Evolutionary conservation across 2,888 invertebrate species (phyloP).

Genomic region (Apeira syringaria): DNA sequence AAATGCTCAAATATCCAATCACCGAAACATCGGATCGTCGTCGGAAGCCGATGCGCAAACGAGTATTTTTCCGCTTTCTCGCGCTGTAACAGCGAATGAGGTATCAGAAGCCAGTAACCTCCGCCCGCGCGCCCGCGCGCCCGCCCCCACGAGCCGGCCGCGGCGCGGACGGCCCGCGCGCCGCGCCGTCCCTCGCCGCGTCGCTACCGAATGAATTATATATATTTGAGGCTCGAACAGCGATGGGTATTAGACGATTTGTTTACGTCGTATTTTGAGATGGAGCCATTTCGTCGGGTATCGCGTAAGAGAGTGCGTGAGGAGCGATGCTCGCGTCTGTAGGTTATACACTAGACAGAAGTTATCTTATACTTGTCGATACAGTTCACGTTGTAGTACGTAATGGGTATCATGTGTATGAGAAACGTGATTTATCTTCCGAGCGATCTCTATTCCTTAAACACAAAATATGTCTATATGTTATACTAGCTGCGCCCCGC

Average conservation of each 20-base stretch:
- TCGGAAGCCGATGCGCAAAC: conserved; percentile 8
- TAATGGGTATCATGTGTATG: too few species aligned
- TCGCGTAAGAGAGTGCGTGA: conserved; percentile 2
- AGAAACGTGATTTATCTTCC: too few species aligned
- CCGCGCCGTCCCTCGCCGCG: conserved; percentile 5
- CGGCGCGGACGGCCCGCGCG: conserved; percentile 4
- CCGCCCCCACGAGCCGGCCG: conserved; percentile 6
- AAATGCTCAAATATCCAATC: conserved; percentile 22
- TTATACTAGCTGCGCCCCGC: too few species aligned
- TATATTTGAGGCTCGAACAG: conserved; percentile 13
- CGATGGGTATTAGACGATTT: conserved; percentile 29
- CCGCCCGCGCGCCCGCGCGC: too few species aligned
- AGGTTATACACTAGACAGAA: background rate
- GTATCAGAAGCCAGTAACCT: conserved; percentile 21
- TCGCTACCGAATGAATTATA: conserved; percentile 17
- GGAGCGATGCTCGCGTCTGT: conserved; percentile 5
- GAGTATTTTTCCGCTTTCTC: conserved; percentile 19
- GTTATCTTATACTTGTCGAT: background rate
- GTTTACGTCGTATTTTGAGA: conserved; percentile 29
- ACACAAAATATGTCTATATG: too few species aligned
- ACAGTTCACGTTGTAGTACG: too few species aligned
- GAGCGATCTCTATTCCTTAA: too few species aligned
- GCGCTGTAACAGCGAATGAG: conserved; percentile 20
- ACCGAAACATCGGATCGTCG: conserved; percentile 11
- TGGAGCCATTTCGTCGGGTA: conserved; percentile 21